Percentiles rank a stretch among this genome's conserved stretches.
phyloP scores from a whole-genome alignment of 2,888 invertebrate genomes.

The Nipponacmea schrenckii region DNA sequence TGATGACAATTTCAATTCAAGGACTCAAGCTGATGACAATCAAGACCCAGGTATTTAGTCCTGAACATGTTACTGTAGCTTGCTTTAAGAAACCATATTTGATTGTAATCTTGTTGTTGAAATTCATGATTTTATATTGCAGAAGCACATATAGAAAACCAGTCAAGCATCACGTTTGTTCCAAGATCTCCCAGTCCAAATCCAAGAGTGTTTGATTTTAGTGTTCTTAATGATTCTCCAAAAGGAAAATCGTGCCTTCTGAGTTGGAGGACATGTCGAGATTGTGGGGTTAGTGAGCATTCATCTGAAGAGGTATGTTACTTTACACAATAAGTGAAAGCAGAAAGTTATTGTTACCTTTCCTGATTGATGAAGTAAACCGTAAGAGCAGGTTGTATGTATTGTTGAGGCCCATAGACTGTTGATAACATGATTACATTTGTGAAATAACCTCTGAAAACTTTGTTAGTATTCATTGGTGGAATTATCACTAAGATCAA shows the following conservation, averaged over 20 bases:
- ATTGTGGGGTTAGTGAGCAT: conserved; percentile 58
- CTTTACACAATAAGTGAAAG: background rate
- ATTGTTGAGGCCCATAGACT: too few species aligned
- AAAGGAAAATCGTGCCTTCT: conserved; percentile 58
- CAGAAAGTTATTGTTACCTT: background rate
- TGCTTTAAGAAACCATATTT: too few species aligned
- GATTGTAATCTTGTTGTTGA: too few species aligned
- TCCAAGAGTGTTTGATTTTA: conserved; percentile 57
- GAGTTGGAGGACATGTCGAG: conserved; percentile 61
- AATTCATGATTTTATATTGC: background rate
- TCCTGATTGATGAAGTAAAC: too few species aligned
- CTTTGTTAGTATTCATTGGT: background rate
- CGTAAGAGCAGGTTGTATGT: background rate
- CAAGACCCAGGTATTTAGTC: too few species aligned
- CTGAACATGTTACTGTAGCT: too few species aligned
- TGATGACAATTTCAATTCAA: too few species aligned
- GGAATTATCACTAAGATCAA: background rate
- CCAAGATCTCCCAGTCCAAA: conserved; percentile 41
- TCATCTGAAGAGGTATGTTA: conserved; percentile 59
- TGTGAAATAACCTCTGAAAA: too few species aligned
- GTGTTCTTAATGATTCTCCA: conserved; percentile 51
- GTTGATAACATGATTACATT: too few species aligned
- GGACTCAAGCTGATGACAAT: too few species aligned
- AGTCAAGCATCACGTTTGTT: conserved; percentile 43
- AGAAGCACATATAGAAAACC: conserved; percentile 46